Evolutionary conservation across 2,797 vertebrate species (phyloP).

Genomic region (Stomatorhinus walkeri): DNA sequence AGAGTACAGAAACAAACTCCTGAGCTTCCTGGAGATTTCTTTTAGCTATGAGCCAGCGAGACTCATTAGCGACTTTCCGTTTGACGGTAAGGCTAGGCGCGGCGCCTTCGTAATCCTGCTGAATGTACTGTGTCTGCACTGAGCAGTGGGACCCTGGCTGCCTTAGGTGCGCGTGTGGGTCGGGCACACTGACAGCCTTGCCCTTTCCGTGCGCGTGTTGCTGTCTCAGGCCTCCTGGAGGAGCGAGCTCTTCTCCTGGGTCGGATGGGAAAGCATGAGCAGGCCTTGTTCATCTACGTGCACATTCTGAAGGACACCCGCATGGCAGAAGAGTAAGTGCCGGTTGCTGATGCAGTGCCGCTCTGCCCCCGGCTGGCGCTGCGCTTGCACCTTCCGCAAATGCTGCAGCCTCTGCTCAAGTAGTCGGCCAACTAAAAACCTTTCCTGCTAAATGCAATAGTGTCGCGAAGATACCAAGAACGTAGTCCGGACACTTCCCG

Average conservation of each 20-base stretch:
- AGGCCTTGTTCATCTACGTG: slow-evolving; percentile 96
- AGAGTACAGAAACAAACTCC: slow-evolving; percentile 79
- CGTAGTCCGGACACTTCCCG: background rate
- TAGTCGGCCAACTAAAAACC: background rate
- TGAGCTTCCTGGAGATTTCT: slow-evolving; percentile 83
- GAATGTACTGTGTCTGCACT: background rate
- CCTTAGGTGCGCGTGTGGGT: background rate
- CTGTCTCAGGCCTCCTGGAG: slow-evolving; percentile 77
- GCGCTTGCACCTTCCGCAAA: background rate
- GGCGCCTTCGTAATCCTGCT: background rate
- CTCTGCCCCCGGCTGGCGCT: background rate
- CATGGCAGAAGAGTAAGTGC: slow-evolving; percentile 90
- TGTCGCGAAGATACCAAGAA: background rate
- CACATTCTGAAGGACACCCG: slow-evolving; percentile 83
- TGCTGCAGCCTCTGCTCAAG: background rate
- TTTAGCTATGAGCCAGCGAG: slow-evolving; percentile 77
- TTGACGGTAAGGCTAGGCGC: slow-evolving; percentile 74
- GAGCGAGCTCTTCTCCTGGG: slow-evolving; percentile 90
- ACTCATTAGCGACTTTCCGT: slow-evolving; percentile 94
- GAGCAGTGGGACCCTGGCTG: background rate
- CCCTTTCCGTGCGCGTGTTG: background rate
- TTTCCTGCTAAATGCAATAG: background rate
- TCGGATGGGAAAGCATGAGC: slow-evolving; percentile 95
- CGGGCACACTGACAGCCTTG: background rate
- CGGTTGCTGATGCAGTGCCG: background rate